Percentiles rank a stretch among this genome's conserved stretches.
These are phyloP conservation scores for Drosophila punjabiensis DNA, from an alignment of 1,140 invertebrate species.

Conservation along the genomic window DNA sequence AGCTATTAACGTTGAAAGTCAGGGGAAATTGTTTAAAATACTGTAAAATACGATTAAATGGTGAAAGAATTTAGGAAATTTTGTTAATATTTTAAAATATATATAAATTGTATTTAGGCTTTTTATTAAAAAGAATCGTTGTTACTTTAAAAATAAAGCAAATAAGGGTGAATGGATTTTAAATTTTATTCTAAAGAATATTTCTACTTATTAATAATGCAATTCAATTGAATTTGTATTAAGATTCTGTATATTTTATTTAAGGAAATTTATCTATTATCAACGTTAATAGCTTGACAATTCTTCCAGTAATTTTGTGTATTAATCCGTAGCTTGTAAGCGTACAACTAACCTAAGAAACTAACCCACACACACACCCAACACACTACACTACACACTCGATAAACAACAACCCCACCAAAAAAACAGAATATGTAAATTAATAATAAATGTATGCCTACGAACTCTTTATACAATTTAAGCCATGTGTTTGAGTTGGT, in stretches of 20 bases:
- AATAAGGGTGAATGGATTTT: neutral
- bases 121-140: neutral
- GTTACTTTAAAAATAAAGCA: neutral
- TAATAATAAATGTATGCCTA: slow-evolving; percentile 63
- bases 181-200: neutral
- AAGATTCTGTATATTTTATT: neutral
- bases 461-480: slow-evolving; percentile 38
- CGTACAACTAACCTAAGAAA: slow-evolving; percentile 57
- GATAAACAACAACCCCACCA: slow-evolving; percentile 26
- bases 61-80: slow-evolving; percentile 4
- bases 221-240: neutral
- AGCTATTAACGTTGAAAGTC: slow-evolving; percentile 13
- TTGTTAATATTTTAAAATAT: neutral
- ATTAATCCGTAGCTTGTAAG: slow-evolving; percentile 60
- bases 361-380: slow-evolving; percentile 40
- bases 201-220: neutral
- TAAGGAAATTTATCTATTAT: too few relatives aligned
- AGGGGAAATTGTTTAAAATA: neutral
- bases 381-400: slow-evolving; percentile 30
- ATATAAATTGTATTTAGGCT: neutral
- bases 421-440: slow-evolving; percentile 50
- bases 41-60: neutral
- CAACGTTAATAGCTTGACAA: slow-evolving; percentile 19
- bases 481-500: slow-evolving; percentile 50
- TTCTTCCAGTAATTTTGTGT: slow-evolving; percentile 30